Percentiles rank a stretch among this genome's conserved stretches.
These are phyloP conservation scores for Macrotus californicus DNA, from an alignment of 2,113 vertebrate species.

Conservation along the genomic window DNA sequence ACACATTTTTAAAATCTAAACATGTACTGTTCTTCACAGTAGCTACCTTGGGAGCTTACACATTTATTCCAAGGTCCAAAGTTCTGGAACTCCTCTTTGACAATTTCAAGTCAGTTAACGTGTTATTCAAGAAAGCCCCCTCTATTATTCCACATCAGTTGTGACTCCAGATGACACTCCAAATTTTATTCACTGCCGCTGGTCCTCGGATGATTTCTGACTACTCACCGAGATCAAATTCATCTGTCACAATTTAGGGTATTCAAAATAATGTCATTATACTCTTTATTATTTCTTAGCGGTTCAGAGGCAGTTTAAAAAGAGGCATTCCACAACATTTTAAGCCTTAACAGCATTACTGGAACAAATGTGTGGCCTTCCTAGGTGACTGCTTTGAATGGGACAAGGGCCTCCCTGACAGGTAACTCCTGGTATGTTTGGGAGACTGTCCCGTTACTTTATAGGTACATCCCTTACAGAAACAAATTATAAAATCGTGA, in stretches of 20 bases:
- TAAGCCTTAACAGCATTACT: not conserved
- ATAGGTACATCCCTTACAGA: not conserved
- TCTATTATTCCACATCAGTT: not conserved
- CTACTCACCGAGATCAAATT: slow-evolving; percentile 16
- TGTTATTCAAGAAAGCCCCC: not conserved
- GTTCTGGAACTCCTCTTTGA: slow-evolving; percentile 31
- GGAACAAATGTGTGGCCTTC: not conserved
- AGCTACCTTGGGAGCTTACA: slow-evolving; percentile 6
- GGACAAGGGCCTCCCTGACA: not conserved
- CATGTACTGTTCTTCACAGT: not conserved
- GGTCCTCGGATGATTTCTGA: not conserved
- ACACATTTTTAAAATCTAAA: slow-evolving; percentile 16
- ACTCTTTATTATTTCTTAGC: slow-evolving; percentile 1
- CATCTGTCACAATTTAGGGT: not conserved
- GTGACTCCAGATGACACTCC: not conserved
- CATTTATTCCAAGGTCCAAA: slow-evolving; percentile 22
- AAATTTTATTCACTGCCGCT: not conserved
- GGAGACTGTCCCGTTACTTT: not conserved
- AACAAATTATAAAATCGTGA: not conserved
- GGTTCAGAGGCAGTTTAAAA: not conserved
- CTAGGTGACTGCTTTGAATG: not conserved
- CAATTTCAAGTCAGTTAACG: not conserved
- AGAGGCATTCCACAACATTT: not conserved
- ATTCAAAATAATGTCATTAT: slow-evolving; percentile 3
- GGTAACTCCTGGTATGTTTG: not conserved